Evolutionary conservation across 2,888 invertebrate species (phyloP).

Genomic region (Trachelus iudaicus): DNA sequence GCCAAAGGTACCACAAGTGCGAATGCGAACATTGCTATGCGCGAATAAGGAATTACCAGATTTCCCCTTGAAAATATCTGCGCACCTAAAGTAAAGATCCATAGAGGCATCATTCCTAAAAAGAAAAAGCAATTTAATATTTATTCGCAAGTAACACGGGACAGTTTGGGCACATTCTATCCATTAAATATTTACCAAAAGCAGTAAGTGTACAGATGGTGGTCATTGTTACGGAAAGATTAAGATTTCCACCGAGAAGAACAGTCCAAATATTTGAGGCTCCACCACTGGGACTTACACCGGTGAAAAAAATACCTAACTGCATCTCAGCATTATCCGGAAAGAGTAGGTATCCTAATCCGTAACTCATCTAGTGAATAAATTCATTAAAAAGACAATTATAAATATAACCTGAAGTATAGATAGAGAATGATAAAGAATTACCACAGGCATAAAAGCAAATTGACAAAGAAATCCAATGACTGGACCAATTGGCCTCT

Average conservation of each 20-base stretch:
- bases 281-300: conserved; percentile 92
- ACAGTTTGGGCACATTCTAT: conserved; percentile 1
- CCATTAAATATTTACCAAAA: conserved; percentile 72
- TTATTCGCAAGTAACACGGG: conserved; percentile 7
- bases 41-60: conserved; percentile 81
- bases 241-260: conserved; percentile 90
- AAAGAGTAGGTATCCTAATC: conserved; percentile 78
- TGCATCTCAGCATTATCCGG: conserved; percentile 77
- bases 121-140: conserved; percentile 40
- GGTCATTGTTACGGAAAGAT: conserved; percentile 96
- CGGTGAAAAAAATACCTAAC: conserved; percentile 89
- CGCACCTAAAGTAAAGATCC: conserved; percentile 89
- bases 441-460: conserved; percentile 86
- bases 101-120: conserved; percentile 85
- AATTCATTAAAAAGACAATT: conserved; percentile 11
- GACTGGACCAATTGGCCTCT: conserved; percentile 79
- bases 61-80: conserved; percentile 78
- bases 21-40: conserved; percentile 79
- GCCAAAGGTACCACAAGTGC: conserved; percentile 81
- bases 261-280: conserved; percentile 97
- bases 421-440: conserved; percentile 38
- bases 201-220: conserved; percentile 88
- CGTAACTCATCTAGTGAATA: conserved; percentile 75
- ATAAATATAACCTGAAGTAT: not conserved
- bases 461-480: conserved; percentile 86